phyloP scores from a whole-genome alignment of 2,113 vertebrate genomes.

The Aphelocoma coerulescens region DNA sequence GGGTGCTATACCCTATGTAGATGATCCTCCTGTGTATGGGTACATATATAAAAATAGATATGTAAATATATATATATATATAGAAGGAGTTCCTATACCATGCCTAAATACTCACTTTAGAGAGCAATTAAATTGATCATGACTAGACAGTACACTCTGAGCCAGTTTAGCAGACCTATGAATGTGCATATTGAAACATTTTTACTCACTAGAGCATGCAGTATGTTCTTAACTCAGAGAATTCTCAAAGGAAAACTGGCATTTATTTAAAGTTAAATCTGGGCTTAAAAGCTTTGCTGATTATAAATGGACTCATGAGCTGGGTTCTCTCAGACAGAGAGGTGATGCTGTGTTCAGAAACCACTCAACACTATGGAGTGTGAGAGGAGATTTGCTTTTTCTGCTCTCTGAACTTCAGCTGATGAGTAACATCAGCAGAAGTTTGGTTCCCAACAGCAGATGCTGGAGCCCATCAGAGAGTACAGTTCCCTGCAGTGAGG shows the following conservation, averaged over 20 bases:
- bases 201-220: background rate
- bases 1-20: background rate
- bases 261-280: constrained; percentile 43
- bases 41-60: background rate
- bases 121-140: background rate
- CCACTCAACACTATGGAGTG: background rate
- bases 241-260: constrained; percentile 5
- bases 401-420: background rate
- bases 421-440: background rate
- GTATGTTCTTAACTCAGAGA: background rate
- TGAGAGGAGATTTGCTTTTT: background rate
- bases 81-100: background rate
- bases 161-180: background rate
- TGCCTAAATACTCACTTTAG: background rate
- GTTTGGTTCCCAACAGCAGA: background rate
- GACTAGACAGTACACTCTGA: background rate
- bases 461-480: background rate
- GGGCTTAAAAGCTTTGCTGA: constrained; percentile 36
- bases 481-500: background rate
- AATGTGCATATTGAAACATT: background rate
- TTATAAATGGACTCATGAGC: background rate
- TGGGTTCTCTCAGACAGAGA: background rate
- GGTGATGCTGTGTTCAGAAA: background rate
- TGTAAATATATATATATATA: background rate
- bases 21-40: background rate